Base-by-base conservation (phyloP, 2,797 vertebrate genomes). In the Syngnathus rostellatus region DNA sequence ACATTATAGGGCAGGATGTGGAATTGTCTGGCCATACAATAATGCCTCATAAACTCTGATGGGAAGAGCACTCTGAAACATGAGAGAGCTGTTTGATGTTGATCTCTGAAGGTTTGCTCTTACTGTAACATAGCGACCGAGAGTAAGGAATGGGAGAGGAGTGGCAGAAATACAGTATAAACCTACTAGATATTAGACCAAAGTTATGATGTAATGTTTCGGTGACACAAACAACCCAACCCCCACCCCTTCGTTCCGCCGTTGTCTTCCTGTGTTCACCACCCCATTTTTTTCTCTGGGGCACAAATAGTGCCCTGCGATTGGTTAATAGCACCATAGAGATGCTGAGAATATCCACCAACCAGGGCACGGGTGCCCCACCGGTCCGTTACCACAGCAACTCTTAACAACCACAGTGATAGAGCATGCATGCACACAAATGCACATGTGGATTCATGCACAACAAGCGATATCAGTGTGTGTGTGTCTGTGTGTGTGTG, bases 281-380 rank as follows among this genome's bases (percentile, higher is more conserved):
- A 73, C 78, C 72, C 75, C 19, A 10, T 53, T 21, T 53, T 21
- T 61, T 72, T 77, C 81, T 87, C 83, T 72, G 75, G 80, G 83
- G 85, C 76, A 83, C 69, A 67, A 82, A 79, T 67, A 53, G 46
- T 70, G 73, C 70, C 40, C 41, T 82, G 70, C 38, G 21, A 89
- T 90, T 88, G 89, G 89, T 81, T 89, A 77, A 77, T 72, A 71
- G 73, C 72, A 87, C 83, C 81, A 85, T 73, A 84, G 89, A 85
- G 86, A 87, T 90, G 84, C 88, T 90, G 87, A 88, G 84, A 89
- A 89, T 91, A 90, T 89, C 86, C 86, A 87, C 90, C 88, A 91
- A 91, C 83, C 88, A 89, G 82, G 82, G 84, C 74, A 76, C 41
- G 64, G 85, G 83, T 84, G 82, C 84, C 87, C 85, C 86, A 80